Evolutionary conservation across 2,113 vertebrate genomes (phyloP), one percentile per base, ranked within the genome.

Genomic region (Capreolus pygargus): DNA sequence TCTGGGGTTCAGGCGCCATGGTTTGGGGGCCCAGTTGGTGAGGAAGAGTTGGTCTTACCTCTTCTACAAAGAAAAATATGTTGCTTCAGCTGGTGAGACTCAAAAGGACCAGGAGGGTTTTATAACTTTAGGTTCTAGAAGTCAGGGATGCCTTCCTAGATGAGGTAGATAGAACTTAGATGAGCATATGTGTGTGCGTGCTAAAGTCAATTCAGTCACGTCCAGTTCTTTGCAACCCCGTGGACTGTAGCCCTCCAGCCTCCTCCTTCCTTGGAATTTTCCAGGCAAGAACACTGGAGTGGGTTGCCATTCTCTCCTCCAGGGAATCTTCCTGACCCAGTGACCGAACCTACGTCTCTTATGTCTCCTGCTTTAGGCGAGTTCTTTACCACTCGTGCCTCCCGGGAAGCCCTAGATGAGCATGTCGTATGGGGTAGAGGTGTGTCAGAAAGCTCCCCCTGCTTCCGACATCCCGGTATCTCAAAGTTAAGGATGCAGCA

Each of bases 101-200:
- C 17, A 16, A 39, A 64, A 58, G n/a, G 16, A 25, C n/a, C 43
- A 17, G 67, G 83, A 61, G 33, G 30, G 4, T 25, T 57, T 57
- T 86, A 1, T 54, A 54, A 61, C 1, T 33, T 45, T 3, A 25
- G 33, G 85, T 14, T 33, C 43, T 14, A 9, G 39, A n/a, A 60
- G 50, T 15, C 7, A 54, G 78, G 55, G 23, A 11, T 55, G 30
- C 23, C 50, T 39, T 89, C 17, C 58, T n/a, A 9, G n/a, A 6
- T 30, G 33, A 84, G 36, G 45, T 16, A n/a, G 23, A 15, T 1
- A 47, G 88, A 74, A 36, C 7, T 15, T 70, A 39, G 67, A 39
- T 39, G 10, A 23, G 19, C 19, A 12, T 6, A 21, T 39, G n/a
- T 39, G 67, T 1, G 1, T 70, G n/a, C 0, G 0, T 12, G 67